These are phyloP conservation scores for Epinotia nisella DNA, from an alignment of 2,888 invertebrate species.

Conservation along the genomic window DNA sequence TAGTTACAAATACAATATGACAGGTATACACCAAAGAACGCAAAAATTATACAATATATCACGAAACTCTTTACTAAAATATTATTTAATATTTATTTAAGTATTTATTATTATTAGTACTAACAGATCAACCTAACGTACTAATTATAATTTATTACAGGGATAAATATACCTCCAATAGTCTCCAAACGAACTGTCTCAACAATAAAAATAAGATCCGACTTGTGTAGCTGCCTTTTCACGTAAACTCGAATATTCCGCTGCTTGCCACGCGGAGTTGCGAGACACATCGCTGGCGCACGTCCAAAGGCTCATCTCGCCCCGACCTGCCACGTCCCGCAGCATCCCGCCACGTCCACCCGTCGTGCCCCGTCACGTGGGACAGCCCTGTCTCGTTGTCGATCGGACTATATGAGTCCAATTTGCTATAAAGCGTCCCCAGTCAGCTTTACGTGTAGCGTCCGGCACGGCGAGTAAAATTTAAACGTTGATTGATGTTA, in stretches of 20 bases:
- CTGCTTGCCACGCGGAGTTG: constrained; percentile 53
- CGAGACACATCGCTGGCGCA: constrained; percentile 67
- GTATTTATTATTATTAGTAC: too few species aligned
- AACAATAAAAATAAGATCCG: constrained; percentile 59
- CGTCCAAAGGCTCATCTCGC: constrained; percentile 62
- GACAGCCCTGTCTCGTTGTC: constrained; percentile 54
- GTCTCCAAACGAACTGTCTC: constrained; percentile 53
- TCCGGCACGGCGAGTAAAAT: constrained; percentile 38
- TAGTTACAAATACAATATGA: too few species aligned
- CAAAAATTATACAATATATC: too few species aligned
- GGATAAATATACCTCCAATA: constrained; percentile 21
- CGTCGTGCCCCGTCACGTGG: constrained; percentile 56
- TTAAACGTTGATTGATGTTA: constrained; percentile 33
- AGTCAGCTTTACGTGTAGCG: constrained; percentile 45
- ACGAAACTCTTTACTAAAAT: neutral
- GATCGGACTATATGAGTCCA: constrained; percentile 52
- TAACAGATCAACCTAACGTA: too few species aligned
- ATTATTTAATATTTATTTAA: too few species aligned
- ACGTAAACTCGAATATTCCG: constrained; percentile 63
- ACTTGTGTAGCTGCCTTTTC: constrained; percentile 58
- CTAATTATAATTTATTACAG: too few species aligned
- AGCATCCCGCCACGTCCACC: constrained; percentile 48
- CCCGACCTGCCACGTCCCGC: constrained; percentile 52
- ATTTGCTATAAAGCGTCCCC: constrained; percentile 55
- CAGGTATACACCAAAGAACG: too few species aligned